Conservation (phyloP, 1,140 invertebrate species). For the Aphis craccivora region DNA sequence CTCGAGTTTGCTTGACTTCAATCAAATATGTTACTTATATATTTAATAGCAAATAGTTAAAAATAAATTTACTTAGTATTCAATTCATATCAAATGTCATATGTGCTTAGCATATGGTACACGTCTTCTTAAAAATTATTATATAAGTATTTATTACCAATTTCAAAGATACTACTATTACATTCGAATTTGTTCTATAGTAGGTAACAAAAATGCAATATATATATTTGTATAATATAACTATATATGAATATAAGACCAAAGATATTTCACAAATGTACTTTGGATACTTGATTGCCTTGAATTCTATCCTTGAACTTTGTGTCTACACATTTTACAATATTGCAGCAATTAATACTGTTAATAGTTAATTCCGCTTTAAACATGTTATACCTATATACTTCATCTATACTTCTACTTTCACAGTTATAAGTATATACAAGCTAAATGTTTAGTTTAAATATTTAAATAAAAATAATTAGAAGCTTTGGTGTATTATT, state of each 20-base stretch:
- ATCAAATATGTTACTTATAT: neutral
- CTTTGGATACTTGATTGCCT: conserved; percentile 29
- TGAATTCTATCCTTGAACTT: conserved; percentile 36
- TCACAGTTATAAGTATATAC: conserved; percentile 2
- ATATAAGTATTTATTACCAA: neutral
- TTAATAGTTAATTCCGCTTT: neutral
- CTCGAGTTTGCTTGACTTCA: neutral
- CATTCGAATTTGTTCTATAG: neutral
- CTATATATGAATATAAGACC: neutral
- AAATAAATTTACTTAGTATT: neutral
- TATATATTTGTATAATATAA: neutral
- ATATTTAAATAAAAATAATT: neutral
- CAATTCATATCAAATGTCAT: neutral
- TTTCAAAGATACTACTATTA: neutral
- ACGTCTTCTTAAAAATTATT: neutral
- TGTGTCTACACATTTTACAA: conserved; percentile 9
- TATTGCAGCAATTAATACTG: neutral
- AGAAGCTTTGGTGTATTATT: too few relatives aligned
- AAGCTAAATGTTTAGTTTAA: neutral
- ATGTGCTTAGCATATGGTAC: neutral
- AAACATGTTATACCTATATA: neutral
- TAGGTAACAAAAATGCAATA: neutral
- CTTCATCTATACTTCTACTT: neutral
- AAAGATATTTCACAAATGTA: neutral
- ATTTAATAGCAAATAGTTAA: neutral